Percentiles rank a stretch among this genome's conserved stretches.
These are phyloP conservation scores for Saguinus imperator DNA, from an alignment of 2,113 vertebrate genomes.

Conservation along the genomic window DNA sequence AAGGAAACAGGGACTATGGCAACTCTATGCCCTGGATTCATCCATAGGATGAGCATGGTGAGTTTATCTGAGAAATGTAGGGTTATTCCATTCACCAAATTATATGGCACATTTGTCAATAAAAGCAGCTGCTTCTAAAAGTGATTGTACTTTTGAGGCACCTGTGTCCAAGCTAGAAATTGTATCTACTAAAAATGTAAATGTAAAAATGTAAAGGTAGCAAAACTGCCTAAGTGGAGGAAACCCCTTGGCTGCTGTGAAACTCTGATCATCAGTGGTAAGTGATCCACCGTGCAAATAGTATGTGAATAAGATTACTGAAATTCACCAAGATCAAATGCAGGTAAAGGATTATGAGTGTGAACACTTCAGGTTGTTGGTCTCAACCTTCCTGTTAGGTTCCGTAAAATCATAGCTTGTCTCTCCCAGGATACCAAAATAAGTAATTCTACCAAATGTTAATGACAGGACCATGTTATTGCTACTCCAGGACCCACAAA, in stretches of 20 bases:
- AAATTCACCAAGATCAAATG: conserved; percentile 2
- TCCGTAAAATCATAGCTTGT: not conserved
- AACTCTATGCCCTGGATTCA: conserved; percentile 69
- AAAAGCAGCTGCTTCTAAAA: conserved; percentile 67
- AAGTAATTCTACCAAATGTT: not conserved
- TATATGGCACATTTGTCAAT: conserved; percentile 82
- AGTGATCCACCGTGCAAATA: conserved; percentile 90
- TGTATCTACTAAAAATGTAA: conserved; percentile 58
- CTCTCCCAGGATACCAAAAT: not conserved
- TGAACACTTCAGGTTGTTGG: not conserved
- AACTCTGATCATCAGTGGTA: conserved; percentile 90
- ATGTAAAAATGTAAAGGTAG: conserved; percentile 67
- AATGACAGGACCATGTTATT: not conserved
- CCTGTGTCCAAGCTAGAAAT: conserved; percentile 43
- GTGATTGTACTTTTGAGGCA: not conserved
- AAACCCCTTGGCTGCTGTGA: conserved; percentile 91
- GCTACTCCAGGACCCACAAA: not conserved
- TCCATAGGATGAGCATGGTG: conserved; percentile 79
- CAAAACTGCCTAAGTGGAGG: conserved; percentile 89
- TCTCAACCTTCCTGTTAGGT: not conserved
- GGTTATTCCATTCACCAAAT: conserved; percentile 88
- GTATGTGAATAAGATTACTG: conserved; percentile 77
- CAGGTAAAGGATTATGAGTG: not conserved
- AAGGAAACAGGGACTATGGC: conserved; percentile 70
- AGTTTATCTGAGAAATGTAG: conserved; percentile 86